Evolutionary conservation across 2,797 vertebrate species (phyloP).

Genomic region (Poeciliopsis gracilis): DNA sequence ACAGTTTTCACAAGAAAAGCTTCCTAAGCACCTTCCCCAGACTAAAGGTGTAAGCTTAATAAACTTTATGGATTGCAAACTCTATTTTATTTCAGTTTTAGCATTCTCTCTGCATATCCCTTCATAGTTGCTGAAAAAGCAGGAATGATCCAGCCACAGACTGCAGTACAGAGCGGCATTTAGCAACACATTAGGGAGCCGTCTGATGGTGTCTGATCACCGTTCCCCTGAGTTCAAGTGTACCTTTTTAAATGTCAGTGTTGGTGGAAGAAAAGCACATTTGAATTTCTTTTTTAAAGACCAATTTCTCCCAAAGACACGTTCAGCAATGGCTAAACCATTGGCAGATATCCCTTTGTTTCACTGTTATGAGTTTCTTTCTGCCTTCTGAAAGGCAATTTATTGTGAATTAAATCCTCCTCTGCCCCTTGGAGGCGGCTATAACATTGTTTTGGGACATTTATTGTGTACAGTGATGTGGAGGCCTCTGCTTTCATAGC

Average conservation of each 20-base stretch:
- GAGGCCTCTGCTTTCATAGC: conserved; percentile 10
- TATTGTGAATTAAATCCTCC: conserved; percentile 41
- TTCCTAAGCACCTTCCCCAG: conserved; percentile 18
- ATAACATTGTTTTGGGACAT: conserved; percentile 42
- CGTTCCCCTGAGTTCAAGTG: conserved; percentile 24
- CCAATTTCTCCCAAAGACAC: conserved; percentile 13
- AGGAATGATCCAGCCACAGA: conserved; percentile 21
- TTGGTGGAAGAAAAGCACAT: conserved; percentile 25
- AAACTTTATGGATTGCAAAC: conserved; percentile 56
- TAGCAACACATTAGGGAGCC: conserved; percentile 33
- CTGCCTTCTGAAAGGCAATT: conserved; percentile 32
- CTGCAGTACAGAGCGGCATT: conserved; percentile 27
- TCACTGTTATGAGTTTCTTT: conserved; percentile 27
- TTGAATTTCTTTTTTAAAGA: conserved; percentile 24
- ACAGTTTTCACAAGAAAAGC: conserved; percentile 26
- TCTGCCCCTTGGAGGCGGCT: conserved; percentile 23
- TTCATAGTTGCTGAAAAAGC: conserved; percentile 22
- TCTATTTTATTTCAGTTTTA: conserved; percentile 22
- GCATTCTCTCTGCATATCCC: conserved; percentile 9
- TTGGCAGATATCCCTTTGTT: conserved; percentile 25
- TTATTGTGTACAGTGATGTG: conserved; percentile 33
- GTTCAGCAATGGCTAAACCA: conserved; percentile 21
- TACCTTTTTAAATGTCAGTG: conserved; percentile 45
- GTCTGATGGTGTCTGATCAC: conserved; percentile 29
- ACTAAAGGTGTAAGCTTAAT: conserved; percentile 26